Evolutionary conservation across 2,113 vertebrate species (phyloP).

Genomic region (Cyanoderma ruficeps): DNA sequence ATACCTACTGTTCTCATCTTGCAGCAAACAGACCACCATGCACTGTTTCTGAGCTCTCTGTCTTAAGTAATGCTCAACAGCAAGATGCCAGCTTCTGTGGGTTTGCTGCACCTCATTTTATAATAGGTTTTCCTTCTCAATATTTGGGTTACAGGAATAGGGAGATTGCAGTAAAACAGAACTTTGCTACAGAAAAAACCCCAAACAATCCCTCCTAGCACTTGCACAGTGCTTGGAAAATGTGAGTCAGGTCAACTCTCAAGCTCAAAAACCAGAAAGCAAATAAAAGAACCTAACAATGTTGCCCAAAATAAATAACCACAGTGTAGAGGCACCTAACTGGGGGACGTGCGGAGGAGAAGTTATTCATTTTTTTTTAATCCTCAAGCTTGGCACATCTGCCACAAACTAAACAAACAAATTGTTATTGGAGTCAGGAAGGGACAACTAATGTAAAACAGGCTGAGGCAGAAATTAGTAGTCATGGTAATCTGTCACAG

Average conservation of each 20-base stretch:
- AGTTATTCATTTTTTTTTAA: neutral
- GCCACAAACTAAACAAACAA: constrained; percentile 42
- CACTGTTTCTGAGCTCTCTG: accelerated
- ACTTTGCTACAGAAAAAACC: neutral
- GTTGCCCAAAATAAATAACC: constrained; percentile 48
- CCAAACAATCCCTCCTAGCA: neutral
- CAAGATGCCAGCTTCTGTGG: neutral
- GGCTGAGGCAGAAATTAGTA: constrained; percentile 14
- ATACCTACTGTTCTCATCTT: neutral
- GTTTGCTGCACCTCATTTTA: neutral
- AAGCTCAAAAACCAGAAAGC: constrained; percentile 27
- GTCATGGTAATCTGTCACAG: neutral
- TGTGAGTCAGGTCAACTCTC: constrained; percentile 21
- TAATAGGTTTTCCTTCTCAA: neutral
- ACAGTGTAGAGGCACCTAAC: constrained; percentile 9
- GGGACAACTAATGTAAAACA: constrained; percentile 36
- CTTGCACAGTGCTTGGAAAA: constrained; percentile 22
- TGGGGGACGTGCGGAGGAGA: neutral
- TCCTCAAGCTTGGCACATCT: constrained; percentile 2
- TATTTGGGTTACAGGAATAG: neutral
- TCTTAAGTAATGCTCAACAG: neutral
- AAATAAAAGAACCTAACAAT: constrained; percentile 27
- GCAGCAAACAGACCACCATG: neutral
- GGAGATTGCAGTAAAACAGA: neutral
- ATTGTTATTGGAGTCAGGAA: neutral